Conservation (phyloP, 2,113 vertebrate genomes). For the Pedetes capensis region DNA sequence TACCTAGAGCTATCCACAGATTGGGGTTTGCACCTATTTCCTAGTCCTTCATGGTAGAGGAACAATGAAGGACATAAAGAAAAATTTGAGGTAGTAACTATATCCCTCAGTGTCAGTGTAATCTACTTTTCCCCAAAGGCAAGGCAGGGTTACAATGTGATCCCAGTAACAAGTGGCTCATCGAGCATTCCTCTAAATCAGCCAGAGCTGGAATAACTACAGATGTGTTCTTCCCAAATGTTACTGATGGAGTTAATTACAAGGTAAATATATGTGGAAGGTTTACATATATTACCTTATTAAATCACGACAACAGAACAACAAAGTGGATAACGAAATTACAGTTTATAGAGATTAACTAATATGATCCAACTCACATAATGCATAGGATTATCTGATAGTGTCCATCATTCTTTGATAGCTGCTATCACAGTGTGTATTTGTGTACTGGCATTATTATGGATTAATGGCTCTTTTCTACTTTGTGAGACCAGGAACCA, state of each 20-base stretch:
- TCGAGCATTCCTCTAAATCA: background rate
- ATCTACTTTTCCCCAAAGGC: background rate
- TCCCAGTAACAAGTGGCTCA: background rate
- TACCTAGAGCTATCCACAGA: background rate
- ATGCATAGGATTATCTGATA: background rate
- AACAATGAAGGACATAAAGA: background rate
- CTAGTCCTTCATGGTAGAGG: no score
- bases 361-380: background rate
- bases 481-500: background rate
- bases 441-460: background rate
- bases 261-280: background rate
- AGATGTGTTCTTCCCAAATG: background rate
- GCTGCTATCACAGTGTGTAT: background rate
- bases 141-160: background rate
- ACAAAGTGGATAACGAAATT: background rate
- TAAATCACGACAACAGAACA: background rate
- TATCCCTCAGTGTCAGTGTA: background rate
- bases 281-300: background rate
- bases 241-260: background rate
- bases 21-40: background rate
- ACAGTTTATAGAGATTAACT: background rate
- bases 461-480: background rate
- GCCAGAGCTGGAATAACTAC: background rate
- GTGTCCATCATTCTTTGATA: background rate
- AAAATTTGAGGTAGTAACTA: background rate